Evolutionary conservation across 1,140 invertebrate species (phyloP).

Genomic region (Zaprionus camerounensis): DNA sequence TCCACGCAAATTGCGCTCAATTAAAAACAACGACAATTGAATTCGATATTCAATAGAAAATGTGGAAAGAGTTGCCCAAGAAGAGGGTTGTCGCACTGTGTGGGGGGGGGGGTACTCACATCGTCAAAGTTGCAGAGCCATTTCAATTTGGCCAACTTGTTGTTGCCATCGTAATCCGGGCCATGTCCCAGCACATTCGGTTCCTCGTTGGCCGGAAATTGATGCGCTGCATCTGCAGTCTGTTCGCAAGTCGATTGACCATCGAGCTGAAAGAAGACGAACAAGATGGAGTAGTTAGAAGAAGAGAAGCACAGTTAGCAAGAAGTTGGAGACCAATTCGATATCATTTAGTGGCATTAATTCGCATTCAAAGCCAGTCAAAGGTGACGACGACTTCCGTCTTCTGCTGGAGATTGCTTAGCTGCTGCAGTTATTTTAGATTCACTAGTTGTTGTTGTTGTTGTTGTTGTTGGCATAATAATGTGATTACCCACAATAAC

Average conservation of each 20-base stretch:
- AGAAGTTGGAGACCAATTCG: conserved; percentile 9
- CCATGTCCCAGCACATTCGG: conserved; percentile 79
- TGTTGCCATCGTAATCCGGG: conserved; percentile 56
- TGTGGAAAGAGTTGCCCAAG: background rate
- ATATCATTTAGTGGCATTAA: conserved; percentile 3
- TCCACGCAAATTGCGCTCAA: conserved; percentile 3
- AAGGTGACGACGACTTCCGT: conserved; percentile 16
- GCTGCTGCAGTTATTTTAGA: conserved; percentile 3
- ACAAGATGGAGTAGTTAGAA: background rate
- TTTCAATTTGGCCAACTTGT: conserved; percentile 67
- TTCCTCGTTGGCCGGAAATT: conserved; percentile 83
- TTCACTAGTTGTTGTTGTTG: conserved; percentile 12
- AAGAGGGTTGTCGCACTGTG: no score
- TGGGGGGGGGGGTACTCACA: conserved; percentile 58
- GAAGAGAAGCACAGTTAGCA: conserved; percentile 10
- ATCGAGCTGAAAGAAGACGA: conserved; percentile 54
- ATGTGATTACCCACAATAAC: conserved; percentile 3
- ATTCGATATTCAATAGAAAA: background rate
- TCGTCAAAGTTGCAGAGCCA: conserved; percentile 80
- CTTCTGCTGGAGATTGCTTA: background rate
- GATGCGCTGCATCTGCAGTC: conserved; percentile 60
- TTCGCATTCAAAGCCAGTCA: conserved; percentile 9
- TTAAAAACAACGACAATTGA: conserved; percentile 20
- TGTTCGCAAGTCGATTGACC: conserved; percentile 64
- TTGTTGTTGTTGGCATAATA: conserved; percentile 8